Conservation (phyloP, 2,888 invertebrate genomes). For the Xestia sexstrigata region DNA sequence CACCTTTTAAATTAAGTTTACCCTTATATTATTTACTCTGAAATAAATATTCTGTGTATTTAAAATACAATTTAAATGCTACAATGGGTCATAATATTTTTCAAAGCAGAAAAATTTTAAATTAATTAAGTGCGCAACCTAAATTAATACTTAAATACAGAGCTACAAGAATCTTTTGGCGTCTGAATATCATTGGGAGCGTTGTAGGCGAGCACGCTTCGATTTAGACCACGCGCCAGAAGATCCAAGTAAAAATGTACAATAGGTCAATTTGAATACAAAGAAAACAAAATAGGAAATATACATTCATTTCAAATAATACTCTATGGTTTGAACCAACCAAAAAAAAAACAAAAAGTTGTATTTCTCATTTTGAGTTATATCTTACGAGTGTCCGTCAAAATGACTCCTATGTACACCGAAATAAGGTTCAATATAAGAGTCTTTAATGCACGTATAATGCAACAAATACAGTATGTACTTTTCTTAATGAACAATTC, state of each 20-base stretch:
- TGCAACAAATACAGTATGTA: conserved; percentile 16
- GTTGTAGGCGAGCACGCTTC: not conserved
- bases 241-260: not conserved
- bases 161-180: not conserved
- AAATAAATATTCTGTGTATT: conserved; percentile 36
- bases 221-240: not conserved
- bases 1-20: conserved; percentile 51
- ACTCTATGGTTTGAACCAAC: not conserved
- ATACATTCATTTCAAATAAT: not conserved
- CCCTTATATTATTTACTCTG: conserved; percentile 25
- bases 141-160: conserved; percentile 9
- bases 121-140: conserved; percentile 38
- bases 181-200: not conserved
- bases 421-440: not conserved
- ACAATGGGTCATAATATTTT: conserved; percentile 17
- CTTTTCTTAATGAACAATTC: conserved; percentile 18
- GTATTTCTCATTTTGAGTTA: not conserved
- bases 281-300: not conserved
- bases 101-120: conserved; percentile 2
- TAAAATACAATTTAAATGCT: conserved; percentile 34
- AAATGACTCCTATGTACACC: not conserved
- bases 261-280: conserved; percentile 14
- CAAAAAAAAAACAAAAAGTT: not conserved
- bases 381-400: not conserved
- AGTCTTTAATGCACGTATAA: conserved; percentile 38